Conservation (phyloP, 2,797 vertebrate genomes). For the Triplophysa yarkandensis region DNA sequence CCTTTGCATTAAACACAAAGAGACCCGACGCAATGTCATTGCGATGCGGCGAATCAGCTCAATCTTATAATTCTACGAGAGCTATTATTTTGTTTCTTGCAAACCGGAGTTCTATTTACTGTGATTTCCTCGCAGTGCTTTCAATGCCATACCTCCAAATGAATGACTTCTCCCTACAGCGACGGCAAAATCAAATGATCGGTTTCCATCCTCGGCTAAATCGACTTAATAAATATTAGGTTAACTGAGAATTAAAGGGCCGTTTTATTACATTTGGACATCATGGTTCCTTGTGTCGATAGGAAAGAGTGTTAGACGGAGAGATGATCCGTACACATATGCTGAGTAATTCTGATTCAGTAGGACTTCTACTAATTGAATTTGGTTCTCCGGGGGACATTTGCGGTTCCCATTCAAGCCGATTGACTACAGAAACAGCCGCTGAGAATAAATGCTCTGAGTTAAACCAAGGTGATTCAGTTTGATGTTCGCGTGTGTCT, state of each 20-base stretch:
- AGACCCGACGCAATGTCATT: conserved; percentile 18
- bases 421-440: background rate
- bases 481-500: background rate
- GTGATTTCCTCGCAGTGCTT: conserved; percentile 2
- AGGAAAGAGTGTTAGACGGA: conserved; percentile 38
- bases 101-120: conserved; percentile 19
- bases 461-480: background rate
- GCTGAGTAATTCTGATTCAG: background rate
- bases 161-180: conserved; percentile 51
- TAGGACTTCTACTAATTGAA: conserved; percentile 29
- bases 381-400: background rate
- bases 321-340: conserved; percentile 21
- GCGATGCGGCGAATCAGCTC: conserved; percentile 11
- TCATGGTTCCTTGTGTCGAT: conserved; percentile 59
- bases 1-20: conserved; percentile 31
- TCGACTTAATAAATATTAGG: conserved; percentile 68
- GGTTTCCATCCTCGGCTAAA: conserved; percentile 58
- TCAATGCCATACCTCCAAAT: conserved; percentile 22
- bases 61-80: conserved; percentile 19
- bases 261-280: conserved; percentile 68
- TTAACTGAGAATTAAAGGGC: conserved; percentile 71
- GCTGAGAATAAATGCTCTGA: background rate
- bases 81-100: conserved; percentile 10
- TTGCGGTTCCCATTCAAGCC: background rate
- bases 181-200: conserved; percentile 56